These are phyloP conservation scores for Drosophila macrospina DNA, from an alignment of 2,888 invertebrate genomes.

Conservation along the genomic window DNA sequence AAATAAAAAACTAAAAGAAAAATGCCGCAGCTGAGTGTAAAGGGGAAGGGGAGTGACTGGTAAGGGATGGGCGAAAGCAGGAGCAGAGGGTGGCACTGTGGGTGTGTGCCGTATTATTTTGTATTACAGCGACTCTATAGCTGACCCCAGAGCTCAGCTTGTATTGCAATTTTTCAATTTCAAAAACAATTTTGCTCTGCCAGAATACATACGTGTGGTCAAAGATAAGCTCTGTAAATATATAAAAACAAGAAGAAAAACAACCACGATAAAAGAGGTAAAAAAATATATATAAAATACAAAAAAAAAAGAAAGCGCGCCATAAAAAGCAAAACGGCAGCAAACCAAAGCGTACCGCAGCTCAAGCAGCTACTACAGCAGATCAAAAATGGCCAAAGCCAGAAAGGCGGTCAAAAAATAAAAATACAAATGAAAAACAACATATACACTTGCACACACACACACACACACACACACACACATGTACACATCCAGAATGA, in stretches of 20 bases:
- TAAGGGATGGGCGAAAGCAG: neutral
- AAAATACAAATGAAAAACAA: conserved; percentile 17
- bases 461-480: conserved; percentile 5
- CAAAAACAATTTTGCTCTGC: conserved; percentile 82
- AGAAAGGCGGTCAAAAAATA: conserved; percentile 69
- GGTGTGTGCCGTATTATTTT: conserved; percentile 70
- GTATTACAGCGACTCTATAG: conserved; percentile 72
- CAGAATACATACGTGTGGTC: conserved; percentile 83
- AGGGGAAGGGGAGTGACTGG: neutral
- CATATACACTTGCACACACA: no score
- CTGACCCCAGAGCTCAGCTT: conserved; percentile 73
- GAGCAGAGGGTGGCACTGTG: conserved; percentile 5
- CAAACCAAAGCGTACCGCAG: conserved; percentile 77
- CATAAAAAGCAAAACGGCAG: conserved; percentile 66
- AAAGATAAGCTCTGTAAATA: conserved; percentile 82
- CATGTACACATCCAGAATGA: conserved; percentile 15
- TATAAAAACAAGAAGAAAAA: conserved; percentile 52
- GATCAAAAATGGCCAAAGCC: conserved; percentile 74
- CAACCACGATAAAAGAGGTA: conserved; percentile 18
- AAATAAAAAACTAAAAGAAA: conserved; percentile 69
- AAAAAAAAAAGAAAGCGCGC: conserved; percentile 34
- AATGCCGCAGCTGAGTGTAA: conserved; percentile 56
- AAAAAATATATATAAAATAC: conserved; percentile 22
- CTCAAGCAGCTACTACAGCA: conserved; percentile 78
- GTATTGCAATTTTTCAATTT: conserved; percentile 82